These are phyloP conservation scores for Apamea epomidion DNA, from an alignment of 2,888 invertebrate species.

Conservation along the genomic window DNA sequence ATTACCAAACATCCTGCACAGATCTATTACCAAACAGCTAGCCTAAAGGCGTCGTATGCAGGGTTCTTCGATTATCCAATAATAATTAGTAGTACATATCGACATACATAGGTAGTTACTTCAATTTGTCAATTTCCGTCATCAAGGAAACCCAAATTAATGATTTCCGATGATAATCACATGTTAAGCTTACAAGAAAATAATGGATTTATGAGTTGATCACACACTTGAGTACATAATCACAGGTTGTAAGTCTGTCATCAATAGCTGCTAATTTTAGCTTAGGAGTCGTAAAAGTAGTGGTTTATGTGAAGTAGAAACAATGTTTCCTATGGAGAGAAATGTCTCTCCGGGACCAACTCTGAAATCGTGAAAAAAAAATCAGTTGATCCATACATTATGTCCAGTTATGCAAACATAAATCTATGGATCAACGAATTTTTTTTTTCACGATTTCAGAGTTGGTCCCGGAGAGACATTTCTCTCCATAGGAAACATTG, in stretches of 20 bases:
- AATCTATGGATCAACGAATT: no score
- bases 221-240: constrained; percentile 18
- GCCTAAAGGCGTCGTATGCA: not conserved
- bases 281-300: not conserved
- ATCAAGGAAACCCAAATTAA: not conserved
- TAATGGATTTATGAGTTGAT: not conserved
- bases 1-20: not conserved
- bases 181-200: constrained; percentile 11
- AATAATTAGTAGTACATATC: not conserved
- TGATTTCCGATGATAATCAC: constrained; percentile 15
- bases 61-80: not conserved
- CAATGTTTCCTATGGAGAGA: not conserved
- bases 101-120: not conserved
- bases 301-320: not conserved
- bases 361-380: no score
- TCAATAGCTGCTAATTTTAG: constrained; percentile 21
- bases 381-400: no score
- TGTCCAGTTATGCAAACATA: no score
- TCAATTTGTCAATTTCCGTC: constrained; percentile 10
- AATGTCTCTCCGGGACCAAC: no score
- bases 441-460: no score
- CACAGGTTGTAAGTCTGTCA: not conserved
- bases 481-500: not conserved
- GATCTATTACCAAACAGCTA: not conserved
- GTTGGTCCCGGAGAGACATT: no score